Base-by-base conservation (phyloP, 2,888 invertebrate species). In the Saturnia pavonia region DNA sequence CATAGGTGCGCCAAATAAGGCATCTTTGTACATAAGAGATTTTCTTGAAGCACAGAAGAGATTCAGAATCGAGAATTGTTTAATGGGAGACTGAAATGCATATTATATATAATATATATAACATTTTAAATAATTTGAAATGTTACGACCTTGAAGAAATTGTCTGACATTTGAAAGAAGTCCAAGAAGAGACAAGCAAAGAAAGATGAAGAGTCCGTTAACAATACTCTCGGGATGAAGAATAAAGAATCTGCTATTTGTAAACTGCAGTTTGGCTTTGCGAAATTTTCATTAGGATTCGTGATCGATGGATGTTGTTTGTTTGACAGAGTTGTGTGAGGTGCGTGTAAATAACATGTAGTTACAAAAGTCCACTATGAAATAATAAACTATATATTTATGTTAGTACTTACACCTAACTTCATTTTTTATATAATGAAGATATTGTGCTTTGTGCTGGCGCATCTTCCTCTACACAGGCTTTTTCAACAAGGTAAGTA, bases 281-380 rank as follows among this genome's bases (percentile, higher is more conserved):
- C 57, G 57, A 60, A 60, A 11, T 60, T 25, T 27, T 12, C 27
- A 19, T 27, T 16, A 57, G 14, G 14, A 16, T 27, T 27, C n/a
- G n/a, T 11, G 25, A 6, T 6, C 27, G 25, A 27, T 14, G 11
- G 57, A 27, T 14, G 11, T 25, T 14, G 11, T 25, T 14, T 25
- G 57, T 14, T 60, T 54, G 54, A 54, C 14, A 27, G 57, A 25
- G 16, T 60, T 60, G 57, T 27, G 27, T 60, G 57, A 60, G 27
- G 14, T 60, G 57, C 14, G 14, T 27, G 27, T 60, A 70, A 72
- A 69, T 76, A 80, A 82, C 85, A 85, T 88, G 89, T 89, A 89
- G 90, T 91, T 90, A 90, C 88, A 34, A 34, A 86, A 89, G 86
- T 87, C 85, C 86, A 81, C 76, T 77, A 74, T 70, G 67, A 66